Evolutionary conservation across 2,797 vertebrate genomes (phyloP), one percentile per base, ranked within the genome.

Genomic region (Selene dorsalis): DNA sequence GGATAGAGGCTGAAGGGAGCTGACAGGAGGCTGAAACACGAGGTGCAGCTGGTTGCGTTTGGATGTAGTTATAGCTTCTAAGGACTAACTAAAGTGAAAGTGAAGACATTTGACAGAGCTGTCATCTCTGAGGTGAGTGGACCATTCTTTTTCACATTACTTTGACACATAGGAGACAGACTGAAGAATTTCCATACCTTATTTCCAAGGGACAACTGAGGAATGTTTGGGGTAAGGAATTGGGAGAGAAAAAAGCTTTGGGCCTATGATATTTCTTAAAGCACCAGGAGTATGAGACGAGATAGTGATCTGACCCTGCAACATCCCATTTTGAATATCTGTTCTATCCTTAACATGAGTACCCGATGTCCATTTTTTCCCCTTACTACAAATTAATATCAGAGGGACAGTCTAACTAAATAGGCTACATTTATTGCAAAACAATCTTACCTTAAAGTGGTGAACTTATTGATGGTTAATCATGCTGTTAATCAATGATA

Each of bases 111-210:
- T 68, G 3, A 55, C 7, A n/a, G 59, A 72, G 2, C 58, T n/a
- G 12, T 17, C 61, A 62, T 65, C 26, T 24, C 45, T 55, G 64
- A 70, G 92, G 90, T 92, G 35, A 90, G 92, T 88, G 61, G 3
- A 56, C 4, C 3, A 5, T 53, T 1, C 6, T 16, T 13, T 56
- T 38, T 16, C 5, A 48, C 43, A 3, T 52, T 62, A 10, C 22
- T 62, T 5, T 66, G 38, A 22, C n/a, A 48, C 8, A n/a, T 13
- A 14, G 28, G 3, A 45, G 11, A 16, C 3, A 20, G 6, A 41
- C 2, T 52, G 48, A 22, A 22, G 17, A n/a, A 20, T 60, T 47
- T 17, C 2, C 1, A 4, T 52, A 16, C 14, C 7, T 30, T 10
- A 30, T 58, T 53, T 70, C 4, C 8, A 39, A 38, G 26, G 10